Evolutionary conservation across 2,888 invertebrate genomes (phyloP).

Genomic region (Seira ritae): DNA sequence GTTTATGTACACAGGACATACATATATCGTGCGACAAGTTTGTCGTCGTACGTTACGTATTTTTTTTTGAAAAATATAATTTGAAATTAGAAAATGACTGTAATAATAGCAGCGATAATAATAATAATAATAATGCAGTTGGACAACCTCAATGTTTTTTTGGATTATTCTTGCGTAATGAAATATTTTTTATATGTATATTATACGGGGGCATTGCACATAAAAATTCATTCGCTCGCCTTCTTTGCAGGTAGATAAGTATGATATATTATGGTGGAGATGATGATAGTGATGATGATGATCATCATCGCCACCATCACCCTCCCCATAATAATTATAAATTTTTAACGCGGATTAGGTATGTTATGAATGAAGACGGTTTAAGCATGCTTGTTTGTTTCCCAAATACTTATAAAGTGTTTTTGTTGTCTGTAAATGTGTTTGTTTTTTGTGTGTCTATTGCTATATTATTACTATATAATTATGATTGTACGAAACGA

Average conservation of each 20-base stretch:
- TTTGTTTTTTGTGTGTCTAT: conserved; percentile 24
- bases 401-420: conserved; percentile 18
- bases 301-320: conserved; percentile 6
- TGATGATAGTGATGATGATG: conserved; percentile 8
- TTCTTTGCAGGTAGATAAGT: not conserved
- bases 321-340: not conserved
- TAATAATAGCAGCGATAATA: conserved; percentile 53
- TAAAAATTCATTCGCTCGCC: conserved; percentile 19
- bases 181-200: conserved; percentile 34
- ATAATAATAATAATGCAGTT: conserved; percentile 44
- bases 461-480: conserved; percentile 35
- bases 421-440: conserved; percentile 18
- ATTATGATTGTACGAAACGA: conserved; percentile 33
- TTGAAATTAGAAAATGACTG: conserved; percentile 32
- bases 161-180: conserved; percentile 42
- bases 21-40: not conserved
- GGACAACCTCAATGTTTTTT: conserved; percentile 60
- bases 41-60: not conserved
- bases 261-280: conserved; percentile 1
- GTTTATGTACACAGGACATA: not conserved
- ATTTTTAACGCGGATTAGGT: not conserved
- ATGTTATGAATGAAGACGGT: not conserved
- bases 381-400: not conserved
- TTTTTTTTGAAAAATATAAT: not conserved
- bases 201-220: conserved; percentile 24